A percentile compares a stretch with the other conserved stretches of the same genome.
phyloP scores from a whole-genome alignment of 2,113 vertebrate species.

The Chionis minor region DNA sequence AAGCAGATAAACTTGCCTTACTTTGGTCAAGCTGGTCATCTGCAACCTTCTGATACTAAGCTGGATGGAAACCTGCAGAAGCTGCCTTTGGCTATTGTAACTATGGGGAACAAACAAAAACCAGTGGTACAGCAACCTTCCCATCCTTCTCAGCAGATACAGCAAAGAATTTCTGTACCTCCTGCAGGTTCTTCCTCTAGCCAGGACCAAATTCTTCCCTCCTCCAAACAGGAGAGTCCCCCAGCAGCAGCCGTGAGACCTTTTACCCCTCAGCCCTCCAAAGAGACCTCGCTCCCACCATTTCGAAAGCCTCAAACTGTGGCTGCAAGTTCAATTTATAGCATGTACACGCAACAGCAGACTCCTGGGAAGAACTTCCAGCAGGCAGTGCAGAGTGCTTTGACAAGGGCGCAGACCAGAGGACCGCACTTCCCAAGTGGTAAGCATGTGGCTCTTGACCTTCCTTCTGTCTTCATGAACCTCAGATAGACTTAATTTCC shows the following conservation, averaged over 20 bases:
- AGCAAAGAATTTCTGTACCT: slow-evolving; percentile 61
- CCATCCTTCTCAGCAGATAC: slow-evolving; percentile 61
- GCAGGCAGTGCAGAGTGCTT: slow-evolving; percentile 77
- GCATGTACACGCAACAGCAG: slow-evolving; percentile 93
- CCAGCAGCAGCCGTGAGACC: slow-evolving; percentile 91
- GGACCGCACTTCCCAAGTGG: slow-evolving; percentile 85
- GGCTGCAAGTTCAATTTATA: slow-evolving; percentile 93
- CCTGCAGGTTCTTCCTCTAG: slow-evolving; percentile 41
- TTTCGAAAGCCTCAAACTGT: slow-evolving; percentile 88
- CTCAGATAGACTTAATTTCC: background rate
- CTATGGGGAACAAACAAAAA: slow-evolving; percentile 82
- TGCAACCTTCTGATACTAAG: slow-evolving; percentile 65
- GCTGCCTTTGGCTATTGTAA: slow-evolving; percentile 65
- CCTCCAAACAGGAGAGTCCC: slow-evolving; percentile 88
- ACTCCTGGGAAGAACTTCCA: slow-evolving; percentile 84
- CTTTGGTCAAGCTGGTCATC: slow-evolving; percentile 71
- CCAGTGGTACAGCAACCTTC: slow-evolving; percentile 61
- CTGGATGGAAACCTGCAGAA: slow-evolving; percentile 75
- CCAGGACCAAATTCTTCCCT: slow-evolving; percentile 84
- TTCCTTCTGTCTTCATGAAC: background rate
- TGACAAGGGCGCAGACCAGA: slow-evolving; percentile 79
- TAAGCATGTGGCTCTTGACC: slow-evolving; percentile 45
- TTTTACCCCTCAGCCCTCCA: slow-evolving; percentile 91
- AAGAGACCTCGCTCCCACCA: slow-evolving; percentile 76
- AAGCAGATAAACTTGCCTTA: slow-evolving; percentile 86